Conservation (phyloP, 2,113 vertebrate species). For the Hippocampus zosterae region DNA sequence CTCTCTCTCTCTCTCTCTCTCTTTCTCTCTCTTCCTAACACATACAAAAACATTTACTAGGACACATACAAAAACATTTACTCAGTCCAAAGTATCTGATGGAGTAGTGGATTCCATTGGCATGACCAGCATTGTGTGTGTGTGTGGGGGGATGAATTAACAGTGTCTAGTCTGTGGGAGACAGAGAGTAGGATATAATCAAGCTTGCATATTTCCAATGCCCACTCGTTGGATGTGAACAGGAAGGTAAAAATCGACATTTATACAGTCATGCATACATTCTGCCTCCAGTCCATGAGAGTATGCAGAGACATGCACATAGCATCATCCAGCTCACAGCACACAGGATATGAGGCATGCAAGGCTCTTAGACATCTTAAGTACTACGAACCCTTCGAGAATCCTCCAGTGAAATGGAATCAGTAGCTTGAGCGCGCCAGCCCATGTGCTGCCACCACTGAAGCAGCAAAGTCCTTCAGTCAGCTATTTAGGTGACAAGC, state of each 20-base stretch:
- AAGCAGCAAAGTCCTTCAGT: constrained; percentile 38
- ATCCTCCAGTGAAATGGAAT: constrained; percentile 42
- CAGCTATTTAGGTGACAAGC: constrained; percentile 33
- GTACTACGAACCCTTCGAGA: constrained; percentile 33
- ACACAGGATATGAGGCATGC: constrained; percentile 23
- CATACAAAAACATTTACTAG: constrained; percentile 4
- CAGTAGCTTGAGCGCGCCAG: constrained; percentile 36
- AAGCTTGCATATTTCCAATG: constrained; percentile 48
- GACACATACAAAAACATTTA: constrained; percentile 7
- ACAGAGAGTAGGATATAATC: constrained; percentile 39
- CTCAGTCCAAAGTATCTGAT: constrained; percentile 27
- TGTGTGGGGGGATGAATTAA: too few species aligned
- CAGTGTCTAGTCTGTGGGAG: constrained; percentile 45
- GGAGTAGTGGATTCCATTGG: constrained; percentile 27
- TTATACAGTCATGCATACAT: constrained; percentile 14
- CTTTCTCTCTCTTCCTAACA: not conserved
- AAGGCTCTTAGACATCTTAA: constrained; percentile 35
- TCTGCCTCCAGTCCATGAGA: constrained; percentile 13
- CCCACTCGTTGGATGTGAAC: constrained; percentile 28
- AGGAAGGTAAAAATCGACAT: constrained; percentile 29
- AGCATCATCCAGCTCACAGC: not conserved
- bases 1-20: not conserved
- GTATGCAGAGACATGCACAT: not conserved
- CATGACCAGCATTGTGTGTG: constrained; percentile 55
- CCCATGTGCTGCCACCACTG: constrained; percentile 21